Evolutionary conservation across 2,113 vertebrate genomes (phyloP).

Genomic region (Epinephelus fuscoguttatus): DNA sequence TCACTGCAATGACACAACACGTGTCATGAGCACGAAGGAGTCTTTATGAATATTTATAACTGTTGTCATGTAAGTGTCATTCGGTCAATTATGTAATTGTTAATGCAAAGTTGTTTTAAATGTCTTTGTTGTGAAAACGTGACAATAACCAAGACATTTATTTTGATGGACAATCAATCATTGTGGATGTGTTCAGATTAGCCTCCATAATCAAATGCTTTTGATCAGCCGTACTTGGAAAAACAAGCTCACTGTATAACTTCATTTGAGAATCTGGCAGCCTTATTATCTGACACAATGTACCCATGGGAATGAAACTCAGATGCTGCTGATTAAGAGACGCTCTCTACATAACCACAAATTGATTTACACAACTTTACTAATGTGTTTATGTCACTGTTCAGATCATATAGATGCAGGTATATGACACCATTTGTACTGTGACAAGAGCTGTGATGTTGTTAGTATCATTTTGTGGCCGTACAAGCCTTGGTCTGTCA

Average conservation of each 20-base stretch:
- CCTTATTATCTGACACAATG: slow-evolving; percentile 18
- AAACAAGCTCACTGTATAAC: slow-evolving; percentile 22
- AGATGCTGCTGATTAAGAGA: slow-evolving; percentile 17
- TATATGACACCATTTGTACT: not conserved
- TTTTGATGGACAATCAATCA: not conserved
- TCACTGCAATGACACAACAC: no score
- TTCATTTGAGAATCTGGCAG: slow-evolving; percentile 13
- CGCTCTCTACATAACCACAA: slow-evolving; percentile 4
- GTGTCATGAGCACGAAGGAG: no score
- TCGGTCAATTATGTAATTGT: no score
- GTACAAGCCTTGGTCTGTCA: slow-evolving; percentile 12
- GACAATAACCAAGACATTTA: no score
- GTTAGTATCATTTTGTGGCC: slow-evolving; percentile 3
- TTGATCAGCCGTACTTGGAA: not conserved
- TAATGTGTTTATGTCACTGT: slow-evolving; percentile 15
- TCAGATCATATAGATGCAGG: slow-evolving; percentile 24
- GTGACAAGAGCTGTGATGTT: slow-evolving; percentile 8
- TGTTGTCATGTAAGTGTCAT: no score
- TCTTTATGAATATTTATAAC: no score
- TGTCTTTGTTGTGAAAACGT: no score
- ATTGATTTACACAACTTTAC: slow-evolving; percentile 20
- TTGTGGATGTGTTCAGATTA: not conserved
- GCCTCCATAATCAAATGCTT: slow-evolving; percentile 27
- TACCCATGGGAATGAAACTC: slow-evolving; percentile 25
- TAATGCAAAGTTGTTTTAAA: no score